Evolutionary conservation across 1,140 invertebrate species (phyloP), one percentile per base, ranked within the genome.

Genomic region (Heterodera schachtii): DNA sequence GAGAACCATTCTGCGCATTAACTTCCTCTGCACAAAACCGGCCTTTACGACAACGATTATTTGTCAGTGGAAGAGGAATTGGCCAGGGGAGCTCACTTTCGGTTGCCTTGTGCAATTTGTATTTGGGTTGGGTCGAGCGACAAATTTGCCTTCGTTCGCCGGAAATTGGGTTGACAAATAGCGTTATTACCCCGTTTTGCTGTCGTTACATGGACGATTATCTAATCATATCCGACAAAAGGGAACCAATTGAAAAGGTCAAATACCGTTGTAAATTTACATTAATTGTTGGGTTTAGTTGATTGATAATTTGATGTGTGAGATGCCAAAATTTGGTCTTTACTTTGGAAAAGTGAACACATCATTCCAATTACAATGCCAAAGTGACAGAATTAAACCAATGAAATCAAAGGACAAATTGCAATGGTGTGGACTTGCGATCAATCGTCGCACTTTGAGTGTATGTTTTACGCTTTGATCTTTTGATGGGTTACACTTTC

Each of bases 121-220:
- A 82, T 84, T 82, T 82, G 47, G 81, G 81, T 46, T 41, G 74
- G 43, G 44, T 82, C 3, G 81, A 82, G 73, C 81, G 82, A 5
- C 5, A 47, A 60, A 41, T 82, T 71, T 82, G 78, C 83, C 81
- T 83, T 19, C 52, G 43, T 64, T 83, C 82, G 47, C 1, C 13
- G 57, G 73, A 69, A 66, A 31, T 82, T 0, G 31, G 31, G 31
- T 31, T 31, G 31, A 31, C 31, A 31, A 31, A 31, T 31, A 0
- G 31, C 31, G 1, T 1, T 31, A 31, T 31, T 31, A 31, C 31
- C 31, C 31, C 1, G 46, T 83, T 83, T n/a, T 82, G 81, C 21
- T 43, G 52, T 31, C 81, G 81, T 21, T 82, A 82, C 83, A 67
- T 82, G 21, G 81, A 82, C 60, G 81, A 82, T 49, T 82, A 82